phyloP scores from a whole-genome alignment of 92 coral and sea anemone genomes.

The Metridium senile region DNA sequence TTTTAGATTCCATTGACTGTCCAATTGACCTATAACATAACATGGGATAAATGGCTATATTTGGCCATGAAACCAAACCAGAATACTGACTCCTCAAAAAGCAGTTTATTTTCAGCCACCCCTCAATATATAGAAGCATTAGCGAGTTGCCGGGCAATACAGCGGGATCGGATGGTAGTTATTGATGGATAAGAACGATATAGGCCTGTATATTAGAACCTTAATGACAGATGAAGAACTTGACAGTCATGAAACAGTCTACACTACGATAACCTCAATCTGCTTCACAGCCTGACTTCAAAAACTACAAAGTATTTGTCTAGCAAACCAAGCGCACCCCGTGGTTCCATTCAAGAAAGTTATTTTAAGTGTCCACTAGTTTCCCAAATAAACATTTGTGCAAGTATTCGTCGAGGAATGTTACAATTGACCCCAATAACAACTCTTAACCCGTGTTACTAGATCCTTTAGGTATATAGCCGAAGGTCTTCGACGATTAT shows the following conservation, averaged over 20 bases:
- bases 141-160: neutral
- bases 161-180: neutral
- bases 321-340: too few relatives aligned
- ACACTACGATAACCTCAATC: too few relatives aligned
- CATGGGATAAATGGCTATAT: neutral
- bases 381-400: too few relatives aligned
- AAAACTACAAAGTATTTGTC: too few relatives aligned
- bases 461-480: neutral
- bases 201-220: neutral
- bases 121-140: neutral
- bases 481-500: neutral
- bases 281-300: too few relatives aligned
- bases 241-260: neutral
- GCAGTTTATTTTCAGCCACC: neutral
- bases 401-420: too few relatives aligned
- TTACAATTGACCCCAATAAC: neutral
- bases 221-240: conserved; percentile 7
- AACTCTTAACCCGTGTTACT: neutral
- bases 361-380: too few relatives aligned
- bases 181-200: neutral
- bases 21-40: neutral
- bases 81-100: neutral
- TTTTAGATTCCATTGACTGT: neutral
- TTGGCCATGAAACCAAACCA: neutral
- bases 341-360: too few relatives aligned